A percentile compares a stretch with the other conserved stretches of the same genome.
Conservation (phyloP, 2,888 invertebrate genomes). For the Ichneumon xanthorius region DNA sequence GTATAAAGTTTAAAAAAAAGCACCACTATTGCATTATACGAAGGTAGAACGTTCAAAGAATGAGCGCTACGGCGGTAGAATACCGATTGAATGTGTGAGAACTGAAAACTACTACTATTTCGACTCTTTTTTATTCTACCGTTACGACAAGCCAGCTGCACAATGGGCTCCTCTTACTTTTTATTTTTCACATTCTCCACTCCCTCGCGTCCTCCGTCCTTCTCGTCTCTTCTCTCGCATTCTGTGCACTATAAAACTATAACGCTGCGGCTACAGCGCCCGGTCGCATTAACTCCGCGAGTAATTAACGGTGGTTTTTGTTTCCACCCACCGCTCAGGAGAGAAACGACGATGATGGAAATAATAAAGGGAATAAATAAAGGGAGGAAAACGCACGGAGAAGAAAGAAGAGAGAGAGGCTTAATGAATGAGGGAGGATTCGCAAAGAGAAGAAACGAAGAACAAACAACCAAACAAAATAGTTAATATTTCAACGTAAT, state of each 20-base stretch:
- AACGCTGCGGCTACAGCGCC: background rate
- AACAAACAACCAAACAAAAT: background rate
- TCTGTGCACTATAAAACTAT: conserved; percentile 40
- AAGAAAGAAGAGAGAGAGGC: background rate
- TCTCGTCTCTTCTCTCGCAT: background rate
- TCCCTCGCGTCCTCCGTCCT: conserved; percentile 3
- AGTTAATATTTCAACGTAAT: conserved; percentile 46
- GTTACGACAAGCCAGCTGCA: conserved; percentile 9
- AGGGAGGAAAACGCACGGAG: background rate
- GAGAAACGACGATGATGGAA: conserved; percentile 11
- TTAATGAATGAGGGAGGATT: background rate
- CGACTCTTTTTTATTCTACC: conserved; percentile 8
- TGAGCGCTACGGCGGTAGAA: conserved; percentile 8
- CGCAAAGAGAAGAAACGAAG: background rate
- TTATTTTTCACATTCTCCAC: conserved; percentile 33
- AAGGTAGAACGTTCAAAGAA: conserved; percentile 6
- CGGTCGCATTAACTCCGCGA: conserved; percentile 34
- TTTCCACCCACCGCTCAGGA: conserved; percentile 16
- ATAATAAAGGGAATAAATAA: background rate
- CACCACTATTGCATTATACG: conserved; percentile 6
- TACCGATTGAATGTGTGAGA: conserved; percentile 42
- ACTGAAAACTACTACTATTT: conserved; percentile 15
- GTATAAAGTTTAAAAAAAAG: background rate
- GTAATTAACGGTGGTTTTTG: conserved; percentile 51
- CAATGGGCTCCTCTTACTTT: conserved; percentile 38